phyloP scores from a whole-genome alignment of 37 sponge, comb jelly and placozoan species.

The Eunapius fragilis region DNA sequence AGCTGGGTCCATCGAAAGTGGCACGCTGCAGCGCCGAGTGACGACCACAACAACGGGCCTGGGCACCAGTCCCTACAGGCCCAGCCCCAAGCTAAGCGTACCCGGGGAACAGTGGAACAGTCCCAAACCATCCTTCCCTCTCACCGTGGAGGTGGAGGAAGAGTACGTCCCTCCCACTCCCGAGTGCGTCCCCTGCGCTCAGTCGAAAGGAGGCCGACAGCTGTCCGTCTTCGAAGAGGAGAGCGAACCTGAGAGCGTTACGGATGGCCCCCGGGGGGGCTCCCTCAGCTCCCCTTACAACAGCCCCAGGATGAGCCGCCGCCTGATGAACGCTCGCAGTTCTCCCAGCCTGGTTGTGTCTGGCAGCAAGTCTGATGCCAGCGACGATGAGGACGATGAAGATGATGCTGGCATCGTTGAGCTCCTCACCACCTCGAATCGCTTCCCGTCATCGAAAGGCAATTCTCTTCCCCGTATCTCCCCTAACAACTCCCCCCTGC shows the following conservation, averaged over 20 bases:
- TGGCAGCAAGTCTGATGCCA: slow-evolving; percentile 65
- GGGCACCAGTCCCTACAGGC: neutral
- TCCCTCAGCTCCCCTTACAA: neutral
- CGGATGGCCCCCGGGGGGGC: slow-evolving; percentile 8
- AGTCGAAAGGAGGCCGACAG: slow-evolving; percentile 7
- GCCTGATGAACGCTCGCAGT: slow-evolving; percentile 24
- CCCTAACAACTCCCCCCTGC: slow-evolving; percentile 66
- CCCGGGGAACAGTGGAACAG: slow-evolving; percentile 37
- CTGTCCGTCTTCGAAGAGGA: slow-evolving; percentile 81
- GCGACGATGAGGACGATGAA: slow-evolving; percentile 71
- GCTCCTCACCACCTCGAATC: slow-evolving; percentile 68
- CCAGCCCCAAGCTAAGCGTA: slow-evolving; percentile 10
- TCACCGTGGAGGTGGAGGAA: slow-evolving; percentile 12
- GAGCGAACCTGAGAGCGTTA: slow-evolving; percentile 53
- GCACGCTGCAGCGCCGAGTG: slow-evolving; percentile 17
- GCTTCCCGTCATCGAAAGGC: slow-evolving; percentile 28
- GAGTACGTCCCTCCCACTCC: neutral
- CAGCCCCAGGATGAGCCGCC: slow-evolving; percentile 10
- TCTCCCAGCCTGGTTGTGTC: slow-evolving; percentile 34
- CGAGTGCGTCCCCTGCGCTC: neutral
- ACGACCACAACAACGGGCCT: neutral
- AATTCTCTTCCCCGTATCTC: slow-evolving; percentile 50
- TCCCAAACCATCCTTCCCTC: slow-evolving; percentile 59
- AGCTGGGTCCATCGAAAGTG: slow-evolving; percentile 35
- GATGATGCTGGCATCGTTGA: slow-evolving; percentile 82